Percentiles rank a stretch among this genome's conserved stretches.
phyloP scores from a whole-genome alignment of 1,140 invertebrate species.

The Solenopsis invicta region DNA sequence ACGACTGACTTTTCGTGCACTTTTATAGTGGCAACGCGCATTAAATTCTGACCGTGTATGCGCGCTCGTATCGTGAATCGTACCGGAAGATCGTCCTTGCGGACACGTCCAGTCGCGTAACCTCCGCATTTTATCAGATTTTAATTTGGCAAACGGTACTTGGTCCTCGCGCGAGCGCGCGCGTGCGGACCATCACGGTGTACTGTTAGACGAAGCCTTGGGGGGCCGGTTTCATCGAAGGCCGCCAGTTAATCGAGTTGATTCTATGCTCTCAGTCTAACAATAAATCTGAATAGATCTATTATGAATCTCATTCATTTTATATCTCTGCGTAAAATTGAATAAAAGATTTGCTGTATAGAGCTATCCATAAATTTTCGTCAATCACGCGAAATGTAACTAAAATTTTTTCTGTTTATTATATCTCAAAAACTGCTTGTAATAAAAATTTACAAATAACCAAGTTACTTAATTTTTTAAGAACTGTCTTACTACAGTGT shows the following conservation, averaged over 20 bases:
- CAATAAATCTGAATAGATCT: background rate
- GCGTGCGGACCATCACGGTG: constrained; percentile 25
- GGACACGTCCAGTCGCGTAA: constrained; percentile 13
- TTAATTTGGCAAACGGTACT: constrained; percentile 57
- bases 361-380: background rate
- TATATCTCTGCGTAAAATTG: background rate
- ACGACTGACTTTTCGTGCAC: background rate
- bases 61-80: constrained; percentile 3
- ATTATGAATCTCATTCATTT: background rate
- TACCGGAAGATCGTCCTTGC: constrained; percentile 55
- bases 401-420: background rate
- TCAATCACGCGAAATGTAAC: background rate
- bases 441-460: no score
- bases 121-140: constrained; percentile 48
- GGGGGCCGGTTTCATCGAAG: background rate
- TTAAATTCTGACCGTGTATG: constrained; percentile 62
- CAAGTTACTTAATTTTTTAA: no score
- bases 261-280: background rate
- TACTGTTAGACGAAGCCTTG: constrained; percentile 25
- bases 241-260: background rate
- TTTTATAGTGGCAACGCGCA: constrained; percentile 37
- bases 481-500: no score
- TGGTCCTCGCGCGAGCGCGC: constrained; percentile 15
- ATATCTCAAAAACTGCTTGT: background rate
- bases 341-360: background rate